Base-by-base conservation (phyloP, 1,140 invertebrate genomes). In the Zaprionus vittiger region DNA sequence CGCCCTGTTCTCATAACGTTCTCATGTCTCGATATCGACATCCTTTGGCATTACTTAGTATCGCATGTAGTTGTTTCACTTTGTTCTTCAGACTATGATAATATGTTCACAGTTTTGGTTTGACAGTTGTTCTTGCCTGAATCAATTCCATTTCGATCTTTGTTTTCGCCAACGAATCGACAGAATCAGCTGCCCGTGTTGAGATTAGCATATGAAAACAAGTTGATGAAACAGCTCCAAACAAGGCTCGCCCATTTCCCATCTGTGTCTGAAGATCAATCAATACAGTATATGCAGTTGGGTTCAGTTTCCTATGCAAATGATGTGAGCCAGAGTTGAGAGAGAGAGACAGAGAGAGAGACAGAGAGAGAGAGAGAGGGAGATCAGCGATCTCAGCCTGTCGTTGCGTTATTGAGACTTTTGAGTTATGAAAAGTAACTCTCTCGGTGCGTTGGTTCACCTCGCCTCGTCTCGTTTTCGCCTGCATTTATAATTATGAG, bases 401-500 rank as follows among this genome's bases (percentile, higher is more conserved):
- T 77, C 71, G 68, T 71, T 77, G 71, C 59, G 70, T 68, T 77
- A 77, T 77, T 77, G 75, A 77, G 63, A 77, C 75, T 64, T 68
- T 54, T 73, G 75, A 77, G 63, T 73, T 77, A 77, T 77, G 63
- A 77, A 73, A 73, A 62, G 57, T 73, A 77, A 67, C 63, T 63
- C 26, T 38, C 41, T n/a, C 41, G 15, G 5, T 44, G 6, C 15
- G 4, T 44, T n/a, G 15, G 5, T n/a, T 28, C 47, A 14, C 26
- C 28, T 64, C 60, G 68, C 28, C 49, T 63, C 63, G 68, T 60
- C 59, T 60, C 64, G 47, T 56, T 5, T 49, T 24, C 41, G 26
- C 47, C 47, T 73, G 75, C 64, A 77, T 77, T 68, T 77, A 77
- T 77, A 77, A 77, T 77, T 77, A 74, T 77, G 75, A 73, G 75